phyloP scores from a whole-genome alignment of 2,113 vertebrate genomes.

The Sapayoa aenigma region DNA sequence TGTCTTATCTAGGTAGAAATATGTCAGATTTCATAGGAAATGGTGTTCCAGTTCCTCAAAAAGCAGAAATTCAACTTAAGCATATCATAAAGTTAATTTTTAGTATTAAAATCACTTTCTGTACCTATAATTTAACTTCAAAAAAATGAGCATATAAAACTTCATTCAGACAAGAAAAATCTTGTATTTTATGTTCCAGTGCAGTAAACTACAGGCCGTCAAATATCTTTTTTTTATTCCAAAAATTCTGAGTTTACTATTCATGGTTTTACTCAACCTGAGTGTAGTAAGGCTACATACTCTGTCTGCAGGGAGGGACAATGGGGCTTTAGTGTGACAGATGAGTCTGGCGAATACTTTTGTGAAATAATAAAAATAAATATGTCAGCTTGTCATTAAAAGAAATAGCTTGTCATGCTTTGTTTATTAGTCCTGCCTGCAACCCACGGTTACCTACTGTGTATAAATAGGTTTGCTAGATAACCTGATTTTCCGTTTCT shows the following conservation, averaged over 20 bases:
- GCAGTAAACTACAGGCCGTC: background rate
- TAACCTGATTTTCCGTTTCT: conserved; percentile 46
- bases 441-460: conserved; percentile 64
- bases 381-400: conserved; percentile 69
- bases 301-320: background rate
- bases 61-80: background rate
- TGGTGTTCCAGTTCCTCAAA: background rate
- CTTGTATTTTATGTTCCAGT: background rate
- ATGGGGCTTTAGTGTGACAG: conserved; percentile 40
- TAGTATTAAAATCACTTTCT: background rate
- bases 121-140: background rate
- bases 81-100: background rate
- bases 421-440: conserved; percentile 56
- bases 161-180: background rate
- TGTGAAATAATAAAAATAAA: conserved; percentile 68
- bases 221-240: background rate
- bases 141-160: background rate
- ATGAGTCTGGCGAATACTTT: conserved; percentile 51
- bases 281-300: background rate
- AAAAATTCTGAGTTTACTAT: background rate
- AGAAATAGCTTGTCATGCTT: conserved; percentile 69
- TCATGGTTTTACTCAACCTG: background rate
- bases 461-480: conserved; percentile 63
- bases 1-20: background rate
- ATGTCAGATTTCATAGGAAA: background rate